Evolutionary conservation across 2,888 invertebrate species (phyloP).

Genomic region (Plagodis dolabraria): DNA sequence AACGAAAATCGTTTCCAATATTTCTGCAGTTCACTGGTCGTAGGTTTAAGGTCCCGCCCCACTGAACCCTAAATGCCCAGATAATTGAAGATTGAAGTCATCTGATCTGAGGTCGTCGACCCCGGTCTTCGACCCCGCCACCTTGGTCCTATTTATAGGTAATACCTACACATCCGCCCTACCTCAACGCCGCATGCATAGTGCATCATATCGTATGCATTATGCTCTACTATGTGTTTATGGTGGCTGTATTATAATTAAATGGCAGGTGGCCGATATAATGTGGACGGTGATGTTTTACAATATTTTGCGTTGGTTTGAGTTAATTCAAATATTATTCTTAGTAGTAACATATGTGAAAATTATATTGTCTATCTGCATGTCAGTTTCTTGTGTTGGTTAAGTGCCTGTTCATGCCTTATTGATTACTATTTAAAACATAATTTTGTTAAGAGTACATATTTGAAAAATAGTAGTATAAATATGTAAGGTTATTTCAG

Average conservation of each 20-base stretch:
- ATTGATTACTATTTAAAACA: too few relatives aligned
- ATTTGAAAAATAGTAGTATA: too few relatives aligned
- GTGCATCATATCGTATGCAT: conserved; percentile 32
- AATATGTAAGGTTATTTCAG: too few relatives aligned
- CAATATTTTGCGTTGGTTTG: not conserved
- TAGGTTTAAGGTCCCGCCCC: conserved; percentile 13
- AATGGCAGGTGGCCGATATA: conserved; percentile 17
- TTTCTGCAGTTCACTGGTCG: not conserved
- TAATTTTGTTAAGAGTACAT: too few relatives aligned
- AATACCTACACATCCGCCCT: conserved; percentile 58
- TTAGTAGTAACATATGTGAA: too few relatives aligned
- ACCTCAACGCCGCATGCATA: conserved; percentile 61
- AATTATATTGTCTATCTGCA: too few relatives aligned
- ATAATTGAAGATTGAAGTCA: conserved; percentile 34
- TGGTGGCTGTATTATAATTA: conserved; percentile 14
- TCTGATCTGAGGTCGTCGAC: conserved; percentile 38
- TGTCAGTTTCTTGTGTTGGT: too few relatives aligned
- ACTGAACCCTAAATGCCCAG: conserved; percentile 36
- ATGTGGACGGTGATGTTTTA: not conserved
- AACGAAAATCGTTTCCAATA: not conserved
- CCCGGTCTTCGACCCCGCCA: conserved; percentile 34
- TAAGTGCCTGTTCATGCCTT: too few relatives aligned
- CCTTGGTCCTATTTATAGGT: conserved; percentile 45
- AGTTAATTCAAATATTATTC: too few relatives aligned
- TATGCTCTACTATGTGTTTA: conserved; percentile 13